Evolutionary conservation across 2,888 invertebrate species (phyloP), one percentile per base, ranked within the genome.

Genomic region (Gibbula magus): DNA sequence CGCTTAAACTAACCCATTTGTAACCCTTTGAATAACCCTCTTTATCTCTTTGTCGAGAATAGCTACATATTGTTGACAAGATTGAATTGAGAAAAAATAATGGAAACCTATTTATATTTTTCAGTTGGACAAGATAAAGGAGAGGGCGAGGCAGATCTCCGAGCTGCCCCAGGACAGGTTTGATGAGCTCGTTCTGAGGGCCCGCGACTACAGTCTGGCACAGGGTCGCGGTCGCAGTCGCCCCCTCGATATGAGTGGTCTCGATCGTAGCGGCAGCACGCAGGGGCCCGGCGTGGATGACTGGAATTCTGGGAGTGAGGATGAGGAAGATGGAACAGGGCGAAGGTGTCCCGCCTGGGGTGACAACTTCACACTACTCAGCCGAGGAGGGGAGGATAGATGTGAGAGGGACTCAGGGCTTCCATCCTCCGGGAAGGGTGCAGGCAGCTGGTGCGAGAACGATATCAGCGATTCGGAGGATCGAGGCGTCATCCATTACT

Each of bases 151-250:
- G 45, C 81, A 82, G 39, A 86, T 91, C 75, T 84, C 88, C 45
- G 90, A 89, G 20, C 82, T 90, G 29, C 86, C 89, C 25, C 89
- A 91, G 75, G 86, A 86, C 32, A 85, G 86, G 52, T 91, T 90
- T 81, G 88, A 87, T 84, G 79, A 81, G 39, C 81, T 90, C 82
- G 89, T 88, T 74, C 82, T 86, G 53, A 85, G 85, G 82, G 89
- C 89, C 51, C 86, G 89, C 39, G 83, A 84, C 80, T 90, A 84
- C 79, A 89, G 89, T 82, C 86, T 89, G 84, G 89, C 89, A 79
- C 85, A 85, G 45, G 84, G 85, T 73, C 85, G 81, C 45, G 52
- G 32, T 32, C 82, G 75, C 61, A 45, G 10, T 45, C 45, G 45
- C 45, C 1, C 45, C 45, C 45, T 45, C 45, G 45, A 45, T 13